Conservation (phyloP, 2,888 invertebrate genomes). For the Hipparchia semele region DNA sequence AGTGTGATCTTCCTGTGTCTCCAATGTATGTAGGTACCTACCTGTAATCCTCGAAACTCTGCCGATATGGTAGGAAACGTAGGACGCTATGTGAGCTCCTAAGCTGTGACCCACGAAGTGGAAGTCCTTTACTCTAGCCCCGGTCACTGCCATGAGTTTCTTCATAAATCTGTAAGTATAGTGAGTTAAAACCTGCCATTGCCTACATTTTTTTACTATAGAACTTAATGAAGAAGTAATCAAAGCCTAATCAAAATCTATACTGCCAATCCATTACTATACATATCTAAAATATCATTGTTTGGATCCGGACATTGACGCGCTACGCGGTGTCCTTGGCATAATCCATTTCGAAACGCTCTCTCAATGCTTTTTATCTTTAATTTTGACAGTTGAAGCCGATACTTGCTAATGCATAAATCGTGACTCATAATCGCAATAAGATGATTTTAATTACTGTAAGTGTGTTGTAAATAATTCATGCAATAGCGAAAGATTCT, state of each 20-base stretch:
- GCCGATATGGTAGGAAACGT: conserved; percentile 76
- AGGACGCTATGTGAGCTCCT: conserved; percentile 85
- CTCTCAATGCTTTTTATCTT: not conserved
- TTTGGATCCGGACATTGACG: too few species aligned
- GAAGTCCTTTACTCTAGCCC: conserved; percentile 64
- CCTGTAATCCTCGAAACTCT: conserved; percentile 79
- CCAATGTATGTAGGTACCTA: conserved; percentile 42
- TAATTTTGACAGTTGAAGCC: not conserved
- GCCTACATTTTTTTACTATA: too few species aligned
- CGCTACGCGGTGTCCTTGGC: too few species aligned
- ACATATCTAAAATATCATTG: too few species aligned
- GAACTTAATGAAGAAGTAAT: too few species aligned
- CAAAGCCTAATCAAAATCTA: too few species aligned
- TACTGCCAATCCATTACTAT: too few species aligned
- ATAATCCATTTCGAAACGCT: not conserved
- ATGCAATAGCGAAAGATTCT: not conserved
- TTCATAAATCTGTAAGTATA: conserved; percentile 69
- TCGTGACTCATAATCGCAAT: conserved; percentile 5
- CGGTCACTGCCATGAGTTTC: conserved; percentile 68
- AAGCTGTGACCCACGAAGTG: conserved; percentile 85
- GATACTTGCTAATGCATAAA: not conserved
- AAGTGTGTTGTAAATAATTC: conserved; percentile 1
- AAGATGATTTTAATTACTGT: conserved; percentile 10
- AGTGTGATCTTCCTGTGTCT: too few species aligned
- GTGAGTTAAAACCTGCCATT: not conserved